phyloP scores from a whole-genome alignment of 2,888 invertebrate species.

The Mycalesis mineus region DNA sequence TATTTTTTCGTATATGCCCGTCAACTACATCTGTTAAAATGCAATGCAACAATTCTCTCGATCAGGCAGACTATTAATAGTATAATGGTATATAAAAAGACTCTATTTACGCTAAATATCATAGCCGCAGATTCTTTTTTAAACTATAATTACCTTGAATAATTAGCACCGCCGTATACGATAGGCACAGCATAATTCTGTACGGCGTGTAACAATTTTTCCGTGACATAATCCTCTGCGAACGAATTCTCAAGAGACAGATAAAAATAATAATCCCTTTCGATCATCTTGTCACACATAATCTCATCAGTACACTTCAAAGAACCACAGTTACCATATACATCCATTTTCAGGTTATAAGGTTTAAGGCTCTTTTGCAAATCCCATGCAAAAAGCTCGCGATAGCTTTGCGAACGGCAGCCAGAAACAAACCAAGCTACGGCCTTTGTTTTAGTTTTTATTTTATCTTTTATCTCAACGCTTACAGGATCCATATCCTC shows the following conservation, averaged over 20 bases:
- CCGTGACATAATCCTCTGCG: slow-evolving; percentile 55
- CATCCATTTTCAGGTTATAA: slow-evolving; percentile 44
- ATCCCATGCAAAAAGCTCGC: slow-evolving; percentile 36
- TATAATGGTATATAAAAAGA: no score
- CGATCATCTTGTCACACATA: slow-evolving; percentile 42
- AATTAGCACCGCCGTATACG: slow-evolving; percentile 58
- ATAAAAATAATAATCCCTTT: slow-evolving; percentile 51
- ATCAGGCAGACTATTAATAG: no score
- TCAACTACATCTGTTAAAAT: no score
- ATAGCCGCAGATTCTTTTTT: no score
- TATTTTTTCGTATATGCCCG: no score
- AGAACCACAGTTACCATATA: slow-evolving; percentile 42
- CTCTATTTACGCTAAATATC: no score
- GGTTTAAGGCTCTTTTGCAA: slow-evolving; percentile 38
- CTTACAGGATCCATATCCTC: slow-evolving; percentile 40
- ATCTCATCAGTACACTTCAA: slow-evolving; percentile 35
- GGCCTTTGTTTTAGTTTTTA: slow-evolving; percentile 36
- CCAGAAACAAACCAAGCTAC: slow-evolving; percentile 56
- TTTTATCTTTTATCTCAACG: slow-evolving; percentile 33
- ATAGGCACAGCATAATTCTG: slow-evolving; percentile 50
- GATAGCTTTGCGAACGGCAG: slow-evolving; percentile 40
- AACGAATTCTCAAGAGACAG: slow-evolving; percentile 58
- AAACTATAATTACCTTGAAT: slow-evolving; percentile 50
- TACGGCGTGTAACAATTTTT: slow-evolving; percentile 50
- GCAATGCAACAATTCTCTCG: no score